phyloP scores from a whole-genome alignment of 1,140 invertebrate genomes.

The Drosophila repletoides region DNA sequence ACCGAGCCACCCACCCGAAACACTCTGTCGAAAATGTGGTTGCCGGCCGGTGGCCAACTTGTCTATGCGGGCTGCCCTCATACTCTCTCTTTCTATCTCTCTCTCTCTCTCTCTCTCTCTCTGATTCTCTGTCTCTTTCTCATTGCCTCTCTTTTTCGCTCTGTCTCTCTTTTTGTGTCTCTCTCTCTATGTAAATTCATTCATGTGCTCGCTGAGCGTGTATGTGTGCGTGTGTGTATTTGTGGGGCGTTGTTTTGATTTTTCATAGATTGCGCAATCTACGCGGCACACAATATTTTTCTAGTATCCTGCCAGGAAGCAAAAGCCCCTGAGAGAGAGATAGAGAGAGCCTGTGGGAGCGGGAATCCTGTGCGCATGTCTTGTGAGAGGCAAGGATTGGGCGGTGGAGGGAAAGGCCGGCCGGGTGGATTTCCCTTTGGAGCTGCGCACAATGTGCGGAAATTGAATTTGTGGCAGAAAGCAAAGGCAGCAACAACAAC shows the following conservation, averaged over 20 bases:
- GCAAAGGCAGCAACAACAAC: slow-evolving; percentile 28
- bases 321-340: slow-evolving; percentile 11
- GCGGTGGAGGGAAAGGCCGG: slow-evolving; percentile 1
- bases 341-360: slow-evolving; percentile 8
- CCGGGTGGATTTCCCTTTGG: slow-evolving; percentile 20
- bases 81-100: background rate
- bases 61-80: slow-evolving; percentile 19
- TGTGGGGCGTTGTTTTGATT: slow-evolving; percentile 78
- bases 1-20: background rate
- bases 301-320: slow-evolving; percentile 45
- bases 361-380: slow-evolving; percentile 3
- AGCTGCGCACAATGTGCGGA: slow-evolving; percentile 76
- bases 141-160: background rate
- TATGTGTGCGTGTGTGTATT: slow-evolving; percentile 41
- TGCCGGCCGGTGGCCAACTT: slow-evolving; percentile 64
- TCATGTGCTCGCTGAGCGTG: slow-evolving; percentile 11
- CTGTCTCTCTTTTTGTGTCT: background rate
- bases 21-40: background rate
- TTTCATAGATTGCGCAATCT: slow-evolving; percentile 74
- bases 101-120: background rate
- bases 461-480: slow-evolving; percentile 75
- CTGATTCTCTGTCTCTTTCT: background rate
- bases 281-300: slow-evolving; percentile 29
- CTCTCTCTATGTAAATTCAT: slow-evolving; percentile 16
- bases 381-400: background rate